Evolutionary conservation across 1,140 invertebrate genomes (phyloP).

Genomic region (Pararge aegeria): DNA sequence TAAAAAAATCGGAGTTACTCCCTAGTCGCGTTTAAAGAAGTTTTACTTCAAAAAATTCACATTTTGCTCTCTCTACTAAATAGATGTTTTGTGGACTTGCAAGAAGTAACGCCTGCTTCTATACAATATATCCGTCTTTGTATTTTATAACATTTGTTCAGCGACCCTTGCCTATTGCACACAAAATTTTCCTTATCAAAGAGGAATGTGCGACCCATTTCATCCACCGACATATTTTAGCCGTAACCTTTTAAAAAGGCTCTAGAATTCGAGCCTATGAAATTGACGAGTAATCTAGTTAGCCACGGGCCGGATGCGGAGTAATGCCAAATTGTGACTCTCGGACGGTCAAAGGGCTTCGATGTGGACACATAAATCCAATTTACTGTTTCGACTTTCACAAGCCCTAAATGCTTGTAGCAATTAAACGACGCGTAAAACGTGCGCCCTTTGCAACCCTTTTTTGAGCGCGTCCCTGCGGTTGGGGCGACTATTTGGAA

Average conservation of each 20-base stretch:
- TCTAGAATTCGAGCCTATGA: slow-evolving; percentile 40
- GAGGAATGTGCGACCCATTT: slow-evolving; percentile 2
- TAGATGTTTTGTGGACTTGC: no score
- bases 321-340: slow-evolving; percentile 62
- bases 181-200: not conserved
- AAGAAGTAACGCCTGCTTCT: no score
- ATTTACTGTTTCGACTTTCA: slow-evolving; percentile 70
- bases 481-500: slow-evolving; percentile 27
- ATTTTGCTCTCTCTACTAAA: no score
- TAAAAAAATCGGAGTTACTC: no score
- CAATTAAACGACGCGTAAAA: slow-evolving; percentile 70
- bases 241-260: slow-evolving; percentile 29
- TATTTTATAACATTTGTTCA: no score
- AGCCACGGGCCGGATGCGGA: slow-evolving; percentile 43
- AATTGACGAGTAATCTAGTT: slow-evolving; percentile 60
- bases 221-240: not conserved
- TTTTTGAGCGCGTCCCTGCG: slow-evolving; percentile 29
- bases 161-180: no score
- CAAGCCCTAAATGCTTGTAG: slow-evolving; percentile 55
- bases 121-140: no score
- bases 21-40: no score
- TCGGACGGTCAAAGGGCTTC: slow-evolving; percentile 55
- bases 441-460: slow-evolving; percentile 40
- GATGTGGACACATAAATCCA: slow-evolving; percentile 57
- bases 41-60: no score